Evolutionary conservation across 1,140 invertebrate genomes (phyloP).

Genomic region (Rhagoletis zephyria): DNA sequence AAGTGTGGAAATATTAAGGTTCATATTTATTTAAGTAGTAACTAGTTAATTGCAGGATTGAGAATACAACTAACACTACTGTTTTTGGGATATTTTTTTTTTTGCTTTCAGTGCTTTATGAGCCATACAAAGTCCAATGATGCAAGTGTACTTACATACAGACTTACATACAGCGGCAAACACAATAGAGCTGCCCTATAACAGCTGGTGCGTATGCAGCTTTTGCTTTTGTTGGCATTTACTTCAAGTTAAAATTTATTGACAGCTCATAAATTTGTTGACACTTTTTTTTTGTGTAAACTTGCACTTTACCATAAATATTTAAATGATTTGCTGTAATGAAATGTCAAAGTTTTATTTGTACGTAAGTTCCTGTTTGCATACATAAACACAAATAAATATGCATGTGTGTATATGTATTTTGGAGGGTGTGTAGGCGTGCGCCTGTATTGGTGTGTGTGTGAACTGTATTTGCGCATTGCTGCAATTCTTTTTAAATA

Average conservation of each 20-base stretch:
- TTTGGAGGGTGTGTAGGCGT: not conserved
- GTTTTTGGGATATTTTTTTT: not conserved
- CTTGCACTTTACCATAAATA: slow-evolving; percentile 22
- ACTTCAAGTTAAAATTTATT: not conserved
- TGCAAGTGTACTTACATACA: not conserved
- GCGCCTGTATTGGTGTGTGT: not conserved
- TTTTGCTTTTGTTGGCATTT: not conserved
- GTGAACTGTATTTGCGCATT: not conserved
- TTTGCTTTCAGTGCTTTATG: too few relatives aligned
- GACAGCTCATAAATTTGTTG: not conserved
- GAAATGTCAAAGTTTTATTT: slow-evolving; percentile 16
- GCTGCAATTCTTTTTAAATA: slow-evolving; percentile 10
- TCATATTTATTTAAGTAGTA: slow-evolving; percentile 20
- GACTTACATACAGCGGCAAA: not conserved
- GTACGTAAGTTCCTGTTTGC: not conserved
- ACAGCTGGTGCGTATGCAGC: not conserved
- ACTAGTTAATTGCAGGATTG: not conserved
- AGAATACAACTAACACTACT: not conserved
- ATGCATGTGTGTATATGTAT: not conserved
- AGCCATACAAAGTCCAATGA: not conserved
- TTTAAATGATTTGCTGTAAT: slow-evolving; percentile 27
- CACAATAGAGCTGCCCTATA: not conserved
- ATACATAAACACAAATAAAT: not conserved
- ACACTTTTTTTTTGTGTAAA: slow-evolving; percentile 43
- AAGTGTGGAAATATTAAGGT: not conserved